phyloP scores from a whole-genome alignment of 2,888 invertebrate species.

The Terebella lapidaria region DNA sequence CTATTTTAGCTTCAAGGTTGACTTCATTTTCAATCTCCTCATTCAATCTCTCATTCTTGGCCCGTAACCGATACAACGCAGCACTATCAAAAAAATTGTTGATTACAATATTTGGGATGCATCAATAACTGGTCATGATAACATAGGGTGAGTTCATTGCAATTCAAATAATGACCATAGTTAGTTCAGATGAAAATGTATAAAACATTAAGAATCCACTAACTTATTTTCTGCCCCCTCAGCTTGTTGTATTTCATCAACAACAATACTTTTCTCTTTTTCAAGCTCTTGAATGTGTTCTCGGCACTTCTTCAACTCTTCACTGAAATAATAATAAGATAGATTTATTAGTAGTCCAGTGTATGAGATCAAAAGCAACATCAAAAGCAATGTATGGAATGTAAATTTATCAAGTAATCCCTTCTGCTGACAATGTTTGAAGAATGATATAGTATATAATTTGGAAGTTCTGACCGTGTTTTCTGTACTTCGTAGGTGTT shows the following conservation, averaged over 20 bases:
- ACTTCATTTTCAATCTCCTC: constrained; percentile 43
- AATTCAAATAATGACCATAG: neutral
- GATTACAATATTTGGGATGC: constrained; percentile 2
- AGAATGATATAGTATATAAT: too few species aligned
- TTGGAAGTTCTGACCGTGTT: too few species aligned
- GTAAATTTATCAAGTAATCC: too few species aligned
- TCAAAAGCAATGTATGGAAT: too few species aligned
- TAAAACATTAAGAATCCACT: constrained; percentile 14
- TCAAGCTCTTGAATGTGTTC: constrained; percentile 39
- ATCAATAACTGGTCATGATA: constrained; percentile 2
- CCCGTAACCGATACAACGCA: constrained; percentile 34
- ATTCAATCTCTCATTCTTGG: constrained; percentile 39
- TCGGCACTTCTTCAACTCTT: constrained; percentile 46
- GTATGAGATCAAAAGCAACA: too few species aligned
- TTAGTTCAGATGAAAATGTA: neutral
- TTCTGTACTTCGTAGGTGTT: neutral
- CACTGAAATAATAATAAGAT: too few species aligned
- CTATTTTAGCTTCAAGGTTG: constrained; percentile 23
- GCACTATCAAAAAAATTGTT: constrained; percentile 29
- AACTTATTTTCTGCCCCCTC: constrained; percentile 36
- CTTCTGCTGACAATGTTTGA: too few species aligned
- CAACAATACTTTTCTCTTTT: constrained; percentile 33
- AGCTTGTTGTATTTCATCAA: constrained; percentile 31
- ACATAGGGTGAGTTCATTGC: neutral
- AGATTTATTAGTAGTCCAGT: too few species aligned